phyloP scores from a whole-genome alignment of 2,888 invertebrate genomes.

The Drosophila mercatorum region DNA sequence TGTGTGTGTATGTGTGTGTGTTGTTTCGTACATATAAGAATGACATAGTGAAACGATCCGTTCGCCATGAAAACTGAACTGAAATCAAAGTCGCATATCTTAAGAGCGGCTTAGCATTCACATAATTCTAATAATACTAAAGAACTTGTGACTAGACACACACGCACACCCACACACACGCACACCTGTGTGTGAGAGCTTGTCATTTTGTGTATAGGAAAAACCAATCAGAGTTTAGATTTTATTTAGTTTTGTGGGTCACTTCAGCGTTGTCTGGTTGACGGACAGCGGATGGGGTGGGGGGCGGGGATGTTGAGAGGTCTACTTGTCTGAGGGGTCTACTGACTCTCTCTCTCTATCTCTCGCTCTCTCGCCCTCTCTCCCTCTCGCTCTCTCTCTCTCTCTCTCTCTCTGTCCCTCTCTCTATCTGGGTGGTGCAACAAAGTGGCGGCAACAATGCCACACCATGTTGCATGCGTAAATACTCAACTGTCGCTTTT shows the following conservation, averaged over 20 bases:
- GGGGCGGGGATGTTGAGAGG: conserved; percentile 1
- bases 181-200: conserved; percentile 4
- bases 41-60: conserved; percentile 44
- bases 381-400: no score
- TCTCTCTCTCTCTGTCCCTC: background rate
- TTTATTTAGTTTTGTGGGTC: conserved; percentile 3
- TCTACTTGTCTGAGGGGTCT: conserved; percentile 8
- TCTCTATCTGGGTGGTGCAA: background rate
- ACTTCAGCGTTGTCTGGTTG: background rate
- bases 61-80: conserved; percentile 22
- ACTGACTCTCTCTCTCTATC: no score
- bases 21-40: conserved; percentile 15
- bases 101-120: conserved; percentile 29
- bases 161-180: conserved; percentile 6
- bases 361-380: no score
- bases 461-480: background rate
- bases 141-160: conserved; percentile 7
- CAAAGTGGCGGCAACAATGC: conserved; percentile 1
- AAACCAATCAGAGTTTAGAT: conserved; percentile 10
- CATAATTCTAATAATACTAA: conserved; percentile 41
- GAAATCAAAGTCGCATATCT: conserved; percentile 48
- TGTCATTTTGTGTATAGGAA: background rate
- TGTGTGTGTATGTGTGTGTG: background rate
- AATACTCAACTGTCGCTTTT: conserved; percentile 3
- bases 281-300: background rate